Evolutionary conservation across 2,113 vertebrate genomes (phyloP), one percentile per base, ranked within the genome.

Genomic region (Ptilonorhynchus violaceus): DNA sequence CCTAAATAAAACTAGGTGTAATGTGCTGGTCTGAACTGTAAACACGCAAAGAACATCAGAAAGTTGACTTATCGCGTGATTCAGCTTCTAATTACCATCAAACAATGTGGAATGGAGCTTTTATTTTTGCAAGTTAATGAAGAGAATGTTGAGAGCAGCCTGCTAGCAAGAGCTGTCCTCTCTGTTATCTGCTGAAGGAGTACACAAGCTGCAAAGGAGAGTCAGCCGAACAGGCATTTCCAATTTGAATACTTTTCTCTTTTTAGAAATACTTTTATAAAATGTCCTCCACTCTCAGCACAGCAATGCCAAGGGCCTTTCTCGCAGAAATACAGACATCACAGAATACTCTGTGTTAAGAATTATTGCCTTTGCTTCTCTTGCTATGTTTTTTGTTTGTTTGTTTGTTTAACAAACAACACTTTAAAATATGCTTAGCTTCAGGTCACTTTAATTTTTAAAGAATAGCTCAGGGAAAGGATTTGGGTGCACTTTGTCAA

Each of bases 161-260:
- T 96, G 93, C 91, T 93, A 89, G 80, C 56, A 49, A 87, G 84
- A 87, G 85, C 79, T 90, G 89, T 91, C 56, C 49, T 77, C 41
- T 28, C 56, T 82, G 74, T 91, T 94, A 91, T 53, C 91, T 95
- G 89, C 89, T 49, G 69, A 22, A 85, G 76, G 56, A 89, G 73
- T 60, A 49, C 60, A 73, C 69, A 78, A 85, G 53, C 87, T 83
- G 91, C 67, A 53, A 11, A 79, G 53, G 78, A 49, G 59, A 88
- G 74, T 44, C 88, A 85, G 84, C 69, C 78, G 83, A 56, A 85
- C 0, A 2, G 84, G 84, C 83, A 59, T 82, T 96, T 91, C 74
- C 89, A 64, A 69, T 91, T 72, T 64, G 69, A 91, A 85, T 88
- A 23, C 37, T 94, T 80, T 39, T 15, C 49, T 83, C 53, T 94